A percentile compares a stretch with the other conserved stretches of the same genome.
Conservation (phyloP, 2,888 invertebrate genomes). For the Dendrolimus houi region DNA sequence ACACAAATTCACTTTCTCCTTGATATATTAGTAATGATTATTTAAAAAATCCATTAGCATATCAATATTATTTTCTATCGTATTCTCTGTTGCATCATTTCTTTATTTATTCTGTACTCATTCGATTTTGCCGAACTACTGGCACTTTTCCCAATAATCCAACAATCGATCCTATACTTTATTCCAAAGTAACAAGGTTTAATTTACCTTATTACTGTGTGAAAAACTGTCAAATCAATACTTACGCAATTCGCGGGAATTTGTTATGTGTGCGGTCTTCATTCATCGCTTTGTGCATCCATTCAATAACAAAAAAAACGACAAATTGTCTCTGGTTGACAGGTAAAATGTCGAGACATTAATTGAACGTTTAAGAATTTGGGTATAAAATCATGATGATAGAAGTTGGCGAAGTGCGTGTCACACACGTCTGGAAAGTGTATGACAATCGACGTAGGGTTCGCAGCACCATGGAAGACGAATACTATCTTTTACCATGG, state of each 20-base stretch:
- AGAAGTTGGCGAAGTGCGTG: no score
- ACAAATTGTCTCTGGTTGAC: neutral
- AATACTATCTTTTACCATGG: no score
- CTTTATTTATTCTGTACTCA: conserved; percentile 33
- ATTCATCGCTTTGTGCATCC: conserved; percentile 14
- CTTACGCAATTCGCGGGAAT: conserved; percentile 13
- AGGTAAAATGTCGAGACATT: neutral
- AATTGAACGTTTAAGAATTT: no score
- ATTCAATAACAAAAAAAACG: conserved; percentile 4
- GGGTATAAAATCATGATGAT: no score
- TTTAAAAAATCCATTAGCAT: no score
- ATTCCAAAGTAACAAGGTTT: conserved; percentile 2
- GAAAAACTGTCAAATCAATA: conserved; percentile 9
- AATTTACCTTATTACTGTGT: neutral
- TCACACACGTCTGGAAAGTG: no score
- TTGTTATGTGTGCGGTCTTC: conserved; percentile 9
- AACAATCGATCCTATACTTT: conserved; percentile 7
- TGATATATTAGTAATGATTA: no score
- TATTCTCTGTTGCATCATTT: conserved; percentile 35
- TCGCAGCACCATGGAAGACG: no score
- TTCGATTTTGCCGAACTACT: conserved; percentile 34
- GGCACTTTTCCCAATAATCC: conserved; percentile 39
- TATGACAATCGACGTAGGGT: no score
- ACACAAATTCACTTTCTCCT: no score
- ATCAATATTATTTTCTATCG: neutral